A percentile compares a stretch with the other conserved stretches of the same genome.
These are phyloP conservation scores for Himantopus leucocephalus DNA, from an alignment of 2,113 vertebrate species.

Conservation along the genomic window DNA sequence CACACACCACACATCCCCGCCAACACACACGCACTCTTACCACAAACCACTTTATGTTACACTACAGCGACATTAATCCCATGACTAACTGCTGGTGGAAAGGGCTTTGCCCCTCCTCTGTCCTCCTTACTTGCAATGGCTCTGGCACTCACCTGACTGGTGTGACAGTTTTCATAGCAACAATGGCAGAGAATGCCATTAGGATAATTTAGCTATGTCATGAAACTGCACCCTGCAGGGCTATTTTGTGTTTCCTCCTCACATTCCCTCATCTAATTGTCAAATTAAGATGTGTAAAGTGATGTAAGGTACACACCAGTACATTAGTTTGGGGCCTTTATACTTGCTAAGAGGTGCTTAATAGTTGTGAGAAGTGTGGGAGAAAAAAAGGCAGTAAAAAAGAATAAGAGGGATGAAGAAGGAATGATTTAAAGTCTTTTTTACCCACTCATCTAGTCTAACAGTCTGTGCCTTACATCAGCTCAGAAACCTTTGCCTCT, in stretches of 20 bases:
- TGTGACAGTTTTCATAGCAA: not conserved
- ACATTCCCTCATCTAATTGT: not conserved
- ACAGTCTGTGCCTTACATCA: not conserved
- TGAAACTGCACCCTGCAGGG: not conserved
- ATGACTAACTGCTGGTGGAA: not conserved
- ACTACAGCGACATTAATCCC: not conserved
- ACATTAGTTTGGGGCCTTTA: not conserved
- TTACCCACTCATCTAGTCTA: not conserved
- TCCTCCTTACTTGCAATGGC: not conserved
- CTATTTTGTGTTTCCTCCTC: not conserved
- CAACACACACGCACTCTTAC: not conserved
- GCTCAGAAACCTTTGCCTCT: not conserved
- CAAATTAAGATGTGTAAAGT: not conserved
- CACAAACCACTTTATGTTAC: not conserved
- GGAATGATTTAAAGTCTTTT: not conserved
- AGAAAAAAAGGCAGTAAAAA: fast-evolving
- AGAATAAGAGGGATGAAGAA: not conserved
- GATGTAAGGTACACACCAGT: not conserved
- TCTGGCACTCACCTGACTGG: not conserved
- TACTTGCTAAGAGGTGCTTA: not conserved
- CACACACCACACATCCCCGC: not conserved
- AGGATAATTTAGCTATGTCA: not conserved
- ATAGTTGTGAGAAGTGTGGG: not conserved
- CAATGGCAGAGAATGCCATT: not conserved
- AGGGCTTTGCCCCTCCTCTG: not conserved